Percentiles rank a stretch among this genome's conserved stretches.
Conservation (phyloP, 1,140 invertebrate genomes). For the Pogonus chalceus region DNA sequence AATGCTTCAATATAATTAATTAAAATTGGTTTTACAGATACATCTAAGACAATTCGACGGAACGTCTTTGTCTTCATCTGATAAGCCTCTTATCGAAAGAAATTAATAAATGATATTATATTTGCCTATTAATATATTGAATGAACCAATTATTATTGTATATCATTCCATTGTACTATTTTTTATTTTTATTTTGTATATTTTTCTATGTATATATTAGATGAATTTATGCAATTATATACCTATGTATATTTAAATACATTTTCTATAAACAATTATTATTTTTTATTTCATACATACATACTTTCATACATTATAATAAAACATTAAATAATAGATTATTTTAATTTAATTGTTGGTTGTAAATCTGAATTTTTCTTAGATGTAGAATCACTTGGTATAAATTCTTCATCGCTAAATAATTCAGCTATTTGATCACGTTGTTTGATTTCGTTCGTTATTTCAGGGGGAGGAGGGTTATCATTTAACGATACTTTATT, state of each 20-base stretch:
- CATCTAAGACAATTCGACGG: constrained; percentile 47
- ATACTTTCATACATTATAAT: background rate
- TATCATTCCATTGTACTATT: background rate
- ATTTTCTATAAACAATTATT: constrained; percentile 19
- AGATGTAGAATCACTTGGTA: constrained; percentile 32
- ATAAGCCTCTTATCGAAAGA: constrained; percentile 23
- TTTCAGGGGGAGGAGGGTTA: constrained; percentile 3
- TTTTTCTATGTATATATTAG: constrained; percentile 6
- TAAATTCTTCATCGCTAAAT: constrained; percentile 45
- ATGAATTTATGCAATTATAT: constrained; percentile 21
- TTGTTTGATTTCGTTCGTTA: constrained; percentile 12
- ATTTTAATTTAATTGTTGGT: constrained; percentile 14
- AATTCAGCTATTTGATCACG: constrained; percentile 40
- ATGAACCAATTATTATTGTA: background rate
- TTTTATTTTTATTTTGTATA: background rate
- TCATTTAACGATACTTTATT: constrained; percentile 43
- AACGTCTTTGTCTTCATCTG: constrained; percentile 37
- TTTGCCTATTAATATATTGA: background rate
- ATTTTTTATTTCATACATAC: constrained; percentile 10
- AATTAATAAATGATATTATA: constrained; percentile 6
- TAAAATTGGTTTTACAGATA: constrained; percentile 34
- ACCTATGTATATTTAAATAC: constrained; percentile 14
- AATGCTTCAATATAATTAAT: background rate
- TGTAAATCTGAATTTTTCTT: constrained; percentile 17
- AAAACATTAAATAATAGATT: constrained; percentile 12